These are phyloP conservation scores for Pediacus dermestoides DNA, from an alignment of 2,888 invertebrate species.

Conservation along the genomic window DNA sequence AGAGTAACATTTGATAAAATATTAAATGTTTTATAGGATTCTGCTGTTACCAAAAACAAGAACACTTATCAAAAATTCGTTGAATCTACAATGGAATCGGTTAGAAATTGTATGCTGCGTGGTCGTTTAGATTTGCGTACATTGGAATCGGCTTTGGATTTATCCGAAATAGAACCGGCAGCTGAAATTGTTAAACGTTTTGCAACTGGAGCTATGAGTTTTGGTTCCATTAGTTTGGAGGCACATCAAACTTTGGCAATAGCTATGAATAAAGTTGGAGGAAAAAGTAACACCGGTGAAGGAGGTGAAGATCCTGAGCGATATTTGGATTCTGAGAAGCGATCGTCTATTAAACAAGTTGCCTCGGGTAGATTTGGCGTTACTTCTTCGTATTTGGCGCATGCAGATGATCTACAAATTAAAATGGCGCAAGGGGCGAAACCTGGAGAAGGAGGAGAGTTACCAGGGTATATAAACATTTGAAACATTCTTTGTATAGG, in stretches of 20 bases:
- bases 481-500: constrained; percentile 6
- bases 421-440: constrained; percentile 99
- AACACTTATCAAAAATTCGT: constrained; percentile 82
- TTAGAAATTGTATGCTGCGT: constrained; percentile 81
- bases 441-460: constrained; percentile 97
- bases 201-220: constrained; percentile 66
- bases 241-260: constrained; percentile 92
- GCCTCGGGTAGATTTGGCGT: constrained; percentile 99
- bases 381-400: constrained; percentile 93
- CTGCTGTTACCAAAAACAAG: constrained; percentile 74
- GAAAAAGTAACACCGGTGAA: constrained; percentile 97
- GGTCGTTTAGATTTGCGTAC: constrained; percentile 88
- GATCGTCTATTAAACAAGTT: constrained; percentile 98
- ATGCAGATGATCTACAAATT: constrained; percentile 97
- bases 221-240: constrained; percentile 86
- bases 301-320: constrained; percentile 84
- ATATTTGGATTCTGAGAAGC: constrained; percentile 69
- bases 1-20: too few species aligned
- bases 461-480: constrained; percentile 62
- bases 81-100: constrained; percentile 82
- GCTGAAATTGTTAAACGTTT: constrained; percentile 94
- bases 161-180: constrained; percentile 90
- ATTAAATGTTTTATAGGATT: constrained; percentile 74
- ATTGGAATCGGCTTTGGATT: constrained; percentile 72
- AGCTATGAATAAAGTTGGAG: constrained; percentile 82